Percentiles rank a stretch among this genome's conserved stretches.
phyloP scores from a whole-genome alignment of 2,113 vertebrate genomes.

The Cephalopholis sonnerati region DNA sequence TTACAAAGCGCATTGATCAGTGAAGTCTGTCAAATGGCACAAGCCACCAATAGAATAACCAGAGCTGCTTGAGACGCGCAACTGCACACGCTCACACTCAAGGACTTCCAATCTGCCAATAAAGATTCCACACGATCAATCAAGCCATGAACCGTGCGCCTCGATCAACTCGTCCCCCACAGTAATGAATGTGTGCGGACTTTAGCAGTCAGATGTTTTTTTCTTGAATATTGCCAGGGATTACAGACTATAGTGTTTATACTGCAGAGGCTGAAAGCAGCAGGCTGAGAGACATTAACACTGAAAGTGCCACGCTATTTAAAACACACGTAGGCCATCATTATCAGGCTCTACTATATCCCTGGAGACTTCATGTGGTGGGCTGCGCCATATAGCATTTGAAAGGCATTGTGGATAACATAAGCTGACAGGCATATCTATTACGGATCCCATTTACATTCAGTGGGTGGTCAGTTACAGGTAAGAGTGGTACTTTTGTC shows the following conservation, averaged over 20 bases:
- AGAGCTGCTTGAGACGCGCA: constrained; percentile 30
- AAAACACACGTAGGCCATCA: constrained; percentile 60
- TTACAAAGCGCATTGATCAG: constrained; percentile 67
- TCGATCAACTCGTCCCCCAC: constrained; percentile 1
- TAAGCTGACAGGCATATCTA: constrained; percentile 70
- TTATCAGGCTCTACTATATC: constrained; percentile 55
- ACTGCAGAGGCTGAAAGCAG: constrained; percentile 18
- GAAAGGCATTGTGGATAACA: constrained; percentile 65
- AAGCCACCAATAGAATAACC: constrained; percentile 48
- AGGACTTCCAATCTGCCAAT: constrained; percentile 38
- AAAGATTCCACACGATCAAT: constrained; percentile 43
- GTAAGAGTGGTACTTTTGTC: constrained; percentile 56
- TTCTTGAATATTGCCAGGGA: constrained; percentile 17
- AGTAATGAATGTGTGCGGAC: constrained; percentile 32
- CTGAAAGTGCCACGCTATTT: constrained; percentile 51
- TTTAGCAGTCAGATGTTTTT: constrained; percentile 27
- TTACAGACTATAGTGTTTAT: constrained; percentile 12
- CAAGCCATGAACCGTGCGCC: constrained; percentile 11
- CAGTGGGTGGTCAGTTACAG: constrained; percentile 70
- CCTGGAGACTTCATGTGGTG: constrained; percentile 55
- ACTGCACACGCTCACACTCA: constrained; percentile 20
- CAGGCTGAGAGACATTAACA: constrained; percentile 34
- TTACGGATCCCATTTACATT: constrained; percentile 63
- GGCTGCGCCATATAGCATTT: constrained; percentile 37
- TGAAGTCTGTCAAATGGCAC: constrained; percentile 57